These are phyloP conservation scores for Samia ricini DNA, from an alignment of 1,140 invertebrate genomes.

Conservation along the genomic window DNA sequence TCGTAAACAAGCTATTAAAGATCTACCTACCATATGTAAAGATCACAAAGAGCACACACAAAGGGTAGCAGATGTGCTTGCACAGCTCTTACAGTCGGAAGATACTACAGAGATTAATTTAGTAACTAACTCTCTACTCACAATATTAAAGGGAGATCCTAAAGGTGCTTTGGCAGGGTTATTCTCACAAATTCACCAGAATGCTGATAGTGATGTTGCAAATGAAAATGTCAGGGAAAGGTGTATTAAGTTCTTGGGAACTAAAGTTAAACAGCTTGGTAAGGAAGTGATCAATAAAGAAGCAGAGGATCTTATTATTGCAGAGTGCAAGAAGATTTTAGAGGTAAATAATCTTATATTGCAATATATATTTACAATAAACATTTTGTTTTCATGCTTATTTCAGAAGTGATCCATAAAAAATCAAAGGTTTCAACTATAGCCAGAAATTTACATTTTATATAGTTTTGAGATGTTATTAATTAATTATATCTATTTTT, in stretches of 20 bases:
- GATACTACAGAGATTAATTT: conserved; percentile 88
- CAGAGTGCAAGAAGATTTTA: conserved; percentile 92
- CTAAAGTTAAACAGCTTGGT: conserved; percentile 89
- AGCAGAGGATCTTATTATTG: conserved; percentile 90
- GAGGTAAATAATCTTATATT: conserved; percentile 73
- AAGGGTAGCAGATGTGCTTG: conserved; percentile 94
- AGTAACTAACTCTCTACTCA: conserved; percentile 84
- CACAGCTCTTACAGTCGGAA: conserved; percentile 92
- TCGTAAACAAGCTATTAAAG: conserved; percentile 96
- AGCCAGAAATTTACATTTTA: neutral
- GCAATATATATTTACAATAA: neutral
- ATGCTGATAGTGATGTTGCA: conserved; percentile 84
- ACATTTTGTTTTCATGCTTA: neutral
- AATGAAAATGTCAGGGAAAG: conserved; percentile 88
- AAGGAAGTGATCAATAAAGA: conserved; percentile 90
- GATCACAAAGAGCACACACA: conserved; percentile 89
- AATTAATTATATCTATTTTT: too few species aligned
- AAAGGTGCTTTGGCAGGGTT: conserved; percentile 88
- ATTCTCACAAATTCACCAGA: conserved; percentile 91
- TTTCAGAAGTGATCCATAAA: too few species aligned
- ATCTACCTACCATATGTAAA: conserved; percentile 92
- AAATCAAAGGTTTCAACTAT: neutral
- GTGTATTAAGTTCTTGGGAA: conserved; percentile 92
- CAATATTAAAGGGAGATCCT: conserved; percentile 79
- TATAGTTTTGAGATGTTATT: neutral